Conservation (phyloP, 2,888 invertebrate genomes). For the Aporophyla lueneburgensis region DNA sequence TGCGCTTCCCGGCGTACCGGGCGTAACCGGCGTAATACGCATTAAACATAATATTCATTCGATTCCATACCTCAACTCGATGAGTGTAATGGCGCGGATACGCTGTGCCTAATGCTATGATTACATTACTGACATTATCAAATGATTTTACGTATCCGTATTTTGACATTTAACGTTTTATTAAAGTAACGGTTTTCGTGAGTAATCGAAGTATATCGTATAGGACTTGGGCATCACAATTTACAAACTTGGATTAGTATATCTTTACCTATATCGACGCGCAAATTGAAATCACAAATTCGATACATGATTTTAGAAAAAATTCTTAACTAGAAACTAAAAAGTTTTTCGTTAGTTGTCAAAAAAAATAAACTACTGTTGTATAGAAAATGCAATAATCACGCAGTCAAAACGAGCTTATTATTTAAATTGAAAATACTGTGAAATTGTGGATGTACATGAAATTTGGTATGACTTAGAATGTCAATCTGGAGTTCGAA, state of each 20-base stretch:
- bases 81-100: conserved; percentile 58
- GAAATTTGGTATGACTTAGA: not conserved
- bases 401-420: too few relatives aligned
- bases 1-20: conserved; percentile 17
- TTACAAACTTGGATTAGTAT: not conserved
- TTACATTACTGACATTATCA: conserved; percentile 62
- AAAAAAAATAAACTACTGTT: too few relatives aligned
- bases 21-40: conserved; percentile 43
- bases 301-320: too few relatives aligned
- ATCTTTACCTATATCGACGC: too few relatives aligned
- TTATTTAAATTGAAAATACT: not conserved
- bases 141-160: conserved; percentile 51
- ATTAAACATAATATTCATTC: conserved; percentile 60
- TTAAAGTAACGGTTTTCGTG: conserved; percentile 9
- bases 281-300: too few relatives aligned
- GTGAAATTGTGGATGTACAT: not conserved
- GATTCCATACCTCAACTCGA: conserved; percentile 61
- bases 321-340: too few relatives aligned
- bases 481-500: not conserved
- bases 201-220: not conserved
- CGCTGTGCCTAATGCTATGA: conserved; percentile 54
- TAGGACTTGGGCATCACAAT: not conserved
- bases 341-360: too few relatives aligned
- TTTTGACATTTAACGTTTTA: conserved; percentile 42
- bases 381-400: too few relatives aligned